Base-by-base conservation (phyloP, 2,888 invertebrate genomes). In the Heliconius ethilla region DNA sequence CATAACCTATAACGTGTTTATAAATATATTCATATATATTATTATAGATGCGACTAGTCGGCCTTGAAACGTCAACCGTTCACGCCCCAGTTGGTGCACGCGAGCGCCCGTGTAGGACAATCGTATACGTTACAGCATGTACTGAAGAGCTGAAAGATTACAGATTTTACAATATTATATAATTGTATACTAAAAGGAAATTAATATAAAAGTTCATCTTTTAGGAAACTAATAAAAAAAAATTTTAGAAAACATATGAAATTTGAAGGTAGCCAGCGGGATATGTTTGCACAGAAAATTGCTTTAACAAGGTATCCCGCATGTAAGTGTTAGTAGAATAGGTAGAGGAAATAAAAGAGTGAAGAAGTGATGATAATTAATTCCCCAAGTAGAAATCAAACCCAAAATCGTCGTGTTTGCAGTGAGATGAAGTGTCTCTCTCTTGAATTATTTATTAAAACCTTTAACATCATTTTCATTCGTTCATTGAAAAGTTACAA, bases 41-140 rank as follows among this genome's bases (percentile, higher is more conserved):
- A 33, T 66, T 51, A 62, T 72, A 63, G 75, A 80, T 74, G 75
- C 76, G 75, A 67, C 70, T 59, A 76, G 76, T 80, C 76, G 78
- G 70, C 78, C 80, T 80, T 78, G 80, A 76, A 76, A 76, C 80
- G 80, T 80, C 73, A 74, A 70, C 70, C 67, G 75, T 80, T 78
- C 78, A 51, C 72, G 80, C 80, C 76, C 80, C 33, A 78, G 78
- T 80, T 80, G 29, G n/a, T 55, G 75, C 80, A 76, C 78, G 80
- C 78, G 75, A 80, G 70, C 76, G 74, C 78, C 70, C 75, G 74
- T 74, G 51, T 51, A 5, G 55, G 63, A 40, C 45, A 76, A 62
- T 76, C 40, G 70, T 33, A 40, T 75, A 45, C 70, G 25, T 70
- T 63, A 25, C 51, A 67, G 70, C n/a, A 18, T 6, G 51, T 70